Evolutionary conservation across 2,113 vertebrate genomes (phyloP).

Genomic region (Seriola quinqueradiata): DNA sequence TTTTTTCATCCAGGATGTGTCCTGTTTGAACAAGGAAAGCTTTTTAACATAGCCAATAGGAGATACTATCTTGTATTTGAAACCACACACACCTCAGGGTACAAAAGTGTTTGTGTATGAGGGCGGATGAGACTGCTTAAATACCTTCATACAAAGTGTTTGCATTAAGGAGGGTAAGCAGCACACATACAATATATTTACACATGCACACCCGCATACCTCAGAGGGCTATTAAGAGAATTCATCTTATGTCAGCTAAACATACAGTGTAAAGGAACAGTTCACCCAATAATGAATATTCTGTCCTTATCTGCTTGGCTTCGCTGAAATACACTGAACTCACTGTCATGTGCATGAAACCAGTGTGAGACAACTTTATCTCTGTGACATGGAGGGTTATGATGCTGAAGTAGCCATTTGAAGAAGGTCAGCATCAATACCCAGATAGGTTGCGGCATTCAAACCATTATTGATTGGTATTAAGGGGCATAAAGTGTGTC

Average conservation of each 20-base stretch:
- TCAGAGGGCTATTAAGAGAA: constrained; percentile 1
- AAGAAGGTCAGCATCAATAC: neutral
- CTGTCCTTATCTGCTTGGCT: neutral
- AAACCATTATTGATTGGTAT: no score
- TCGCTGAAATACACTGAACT: neutral
- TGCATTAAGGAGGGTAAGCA: constrained; percentile 32
- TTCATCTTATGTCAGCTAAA: neutral
- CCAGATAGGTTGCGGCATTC: neutral
- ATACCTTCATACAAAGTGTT: constrained; percentile 41
- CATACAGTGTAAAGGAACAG: neutral
- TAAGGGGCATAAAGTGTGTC: no score
- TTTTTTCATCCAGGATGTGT: constrained; percentile 68
- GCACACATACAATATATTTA: neutral
- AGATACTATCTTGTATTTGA: constrained; percentile 41
- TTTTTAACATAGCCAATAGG: constrained; percentile 9
- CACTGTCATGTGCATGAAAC: no score
- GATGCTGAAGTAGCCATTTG: neutral
- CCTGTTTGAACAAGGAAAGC: constrained; percentile 61
- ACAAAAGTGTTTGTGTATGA: constrained; percentile 48
- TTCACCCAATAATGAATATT: neutral
- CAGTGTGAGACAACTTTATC: neutral
- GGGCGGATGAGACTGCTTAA: constrained; percentile 31
- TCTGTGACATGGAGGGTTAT: neutral
- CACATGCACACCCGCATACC: neutral
- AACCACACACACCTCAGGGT: constrained; percentile 46